Evolutionary conservation across 2,113 vertebrate species (phyloP).

Genomic region (Telmatochromis brachygnathus): DNA sequence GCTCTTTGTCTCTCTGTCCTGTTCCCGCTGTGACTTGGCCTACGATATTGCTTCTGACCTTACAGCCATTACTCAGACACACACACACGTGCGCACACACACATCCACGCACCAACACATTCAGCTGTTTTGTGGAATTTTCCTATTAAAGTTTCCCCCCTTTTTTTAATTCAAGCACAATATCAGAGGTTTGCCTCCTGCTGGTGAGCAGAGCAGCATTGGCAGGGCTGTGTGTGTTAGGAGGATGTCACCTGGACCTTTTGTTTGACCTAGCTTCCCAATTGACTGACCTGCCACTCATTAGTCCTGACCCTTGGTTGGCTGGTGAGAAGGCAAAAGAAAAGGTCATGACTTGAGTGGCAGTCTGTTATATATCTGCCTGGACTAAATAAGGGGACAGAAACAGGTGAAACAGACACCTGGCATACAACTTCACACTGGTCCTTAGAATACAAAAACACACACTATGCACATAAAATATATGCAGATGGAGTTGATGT

Average conservation of each 20-base stretch:
- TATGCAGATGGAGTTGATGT: not conserved
- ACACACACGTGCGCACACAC: not conserved
- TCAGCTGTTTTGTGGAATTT: not conserved
- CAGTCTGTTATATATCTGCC: constrained; percentile 8
- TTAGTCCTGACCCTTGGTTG: constrained; percentile 49
- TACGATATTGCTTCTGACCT: not conserved
- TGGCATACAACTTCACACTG: not conserved
- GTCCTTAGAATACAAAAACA: not conserved
- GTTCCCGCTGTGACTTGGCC: not conserved
- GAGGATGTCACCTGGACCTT: constrained; percentile 6
- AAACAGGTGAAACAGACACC: not conserved
- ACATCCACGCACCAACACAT: not conserved
- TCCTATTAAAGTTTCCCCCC: not conserved
- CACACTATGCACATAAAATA: not conserved
- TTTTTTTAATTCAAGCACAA: not conserved
- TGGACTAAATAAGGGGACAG: constrained; percentile 16
- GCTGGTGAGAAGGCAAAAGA: constrained; percentile 27
- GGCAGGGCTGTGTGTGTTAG: not conserved
- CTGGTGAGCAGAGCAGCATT: not conserved
- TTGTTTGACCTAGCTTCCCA: constrained; percentile 11
- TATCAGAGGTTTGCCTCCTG: not conserved
- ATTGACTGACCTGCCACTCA: constrained; percentile 34
- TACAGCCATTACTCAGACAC: not conserved
- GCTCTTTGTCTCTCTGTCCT: not conserved
- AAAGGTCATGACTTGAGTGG: constrained; percentile 22